These are phyloP conservation scores for Taphrorychus bicolor DNA, from an alignment of 2,888 invertebrate genomes.

Conservation along the genomic window DNA sequence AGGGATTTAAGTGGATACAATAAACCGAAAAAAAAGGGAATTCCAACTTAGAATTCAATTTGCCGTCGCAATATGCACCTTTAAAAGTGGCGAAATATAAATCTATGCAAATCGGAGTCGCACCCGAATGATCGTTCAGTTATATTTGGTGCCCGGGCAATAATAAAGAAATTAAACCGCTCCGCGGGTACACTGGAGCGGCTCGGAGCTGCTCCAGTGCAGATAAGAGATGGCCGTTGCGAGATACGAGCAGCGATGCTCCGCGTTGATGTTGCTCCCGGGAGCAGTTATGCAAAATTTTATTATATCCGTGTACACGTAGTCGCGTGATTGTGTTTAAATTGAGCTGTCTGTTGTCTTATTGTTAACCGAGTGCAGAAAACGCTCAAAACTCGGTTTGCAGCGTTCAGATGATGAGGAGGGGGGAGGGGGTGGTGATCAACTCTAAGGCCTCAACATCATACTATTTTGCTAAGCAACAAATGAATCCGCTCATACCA, in stretches of 20 bases:
- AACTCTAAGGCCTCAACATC: too few relatives aligned
- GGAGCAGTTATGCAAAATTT: constrained; percentile 60
- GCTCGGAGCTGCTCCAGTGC: constrained; percentile 26
- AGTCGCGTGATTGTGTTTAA: constrained; percentile 35
- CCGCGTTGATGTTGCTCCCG: constrained; percentile 53
- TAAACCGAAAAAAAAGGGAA: too few relatives aligned
- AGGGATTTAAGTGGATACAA: too few relatives aligned
- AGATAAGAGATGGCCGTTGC: constrained; percentile 38
- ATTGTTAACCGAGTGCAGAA: constrained; percentile 14
- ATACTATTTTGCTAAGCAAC: too few relatives aligned
- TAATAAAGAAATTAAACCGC: constrained; percentile 42
- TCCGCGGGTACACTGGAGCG: constrained; percentile 29
- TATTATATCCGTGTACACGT: constrained; percentile 28
- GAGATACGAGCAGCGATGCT: constrained; percentile 32
- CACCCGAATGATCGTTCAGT: constrained; percentile 26
- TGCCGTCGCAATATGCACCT: neutral
- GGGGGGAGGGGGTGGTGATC: too few relatives aligned
- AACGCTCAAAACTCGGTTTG: too few relatives aligned
- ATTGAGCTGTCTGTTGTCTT: constrained; percentile 28
- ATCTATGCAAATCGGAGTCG: constrained; percentile 30
- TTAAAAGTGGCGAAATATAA: neutral
- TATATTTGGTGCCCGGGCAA: constrained; percentile 33
- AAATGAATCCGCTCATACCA: too few relatives aligned
- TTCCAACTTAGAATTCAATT: too few relatives aligned
- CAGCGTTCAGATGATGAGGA: too few relatives aligned